phyloP scores from a whole-genome alignment of 2,113 vertebrate species.

The Saccopteryx leptura region DNA sequence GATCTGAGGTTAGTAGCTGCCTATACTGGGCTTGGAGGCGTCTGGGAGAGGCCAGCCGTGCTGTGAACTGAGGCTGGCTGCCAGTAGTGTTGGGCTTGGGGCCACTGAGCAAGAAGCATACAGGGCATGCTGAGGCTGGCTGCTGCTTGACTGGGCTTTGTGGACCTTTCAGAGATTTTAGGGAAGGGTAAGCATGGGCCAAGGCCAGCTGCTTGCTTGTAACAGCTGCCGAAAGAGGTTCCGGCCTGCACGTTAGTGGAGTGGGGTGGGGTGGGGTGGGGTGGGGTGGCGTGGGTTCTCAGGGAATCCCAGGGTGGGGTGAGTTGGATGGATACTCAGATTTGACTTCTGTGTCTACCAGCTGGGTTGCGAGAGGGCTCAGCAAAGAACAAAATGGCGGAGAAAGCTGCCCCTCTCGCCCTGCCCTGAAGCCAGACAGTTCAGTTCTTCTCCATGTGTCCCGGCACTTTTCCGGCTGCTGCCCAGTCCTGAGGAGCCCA shows the following conservation, averaged over 20 bases:
- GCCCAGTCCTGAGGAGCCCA: neutral
- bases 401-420: neutral
- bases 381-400: neutral
- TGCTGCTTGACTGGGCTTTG: neutral
- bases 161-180: neutral
- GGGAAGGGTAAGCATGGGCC: neutral
- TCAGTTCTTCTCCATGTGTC: fast-evolving
- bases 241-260: neutral
- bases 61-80: neutral
- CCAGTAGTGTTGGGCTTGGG: neutral
- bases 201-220: neutral
- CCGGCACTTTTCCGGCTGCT: neutral
- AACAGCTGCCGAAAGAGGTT: neutral
- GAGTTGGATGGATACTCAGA: neutral
- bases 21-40: neutral
- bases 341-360: neutral
- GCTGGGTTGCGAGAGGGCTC: neutral
- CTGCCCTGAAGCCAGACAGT: neutral
- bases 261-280: neutral
- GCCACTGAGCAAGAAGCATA: neutral
- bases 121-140: neutral
- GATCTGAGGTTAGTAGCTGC: neutral
- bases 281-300: neutral
- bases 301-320: neutral
- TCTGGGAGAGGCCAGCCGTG: neutral